Base-by-base conservation (phyloP, 1,140 invertebrate species). In the Linepithema humile region DNA sequence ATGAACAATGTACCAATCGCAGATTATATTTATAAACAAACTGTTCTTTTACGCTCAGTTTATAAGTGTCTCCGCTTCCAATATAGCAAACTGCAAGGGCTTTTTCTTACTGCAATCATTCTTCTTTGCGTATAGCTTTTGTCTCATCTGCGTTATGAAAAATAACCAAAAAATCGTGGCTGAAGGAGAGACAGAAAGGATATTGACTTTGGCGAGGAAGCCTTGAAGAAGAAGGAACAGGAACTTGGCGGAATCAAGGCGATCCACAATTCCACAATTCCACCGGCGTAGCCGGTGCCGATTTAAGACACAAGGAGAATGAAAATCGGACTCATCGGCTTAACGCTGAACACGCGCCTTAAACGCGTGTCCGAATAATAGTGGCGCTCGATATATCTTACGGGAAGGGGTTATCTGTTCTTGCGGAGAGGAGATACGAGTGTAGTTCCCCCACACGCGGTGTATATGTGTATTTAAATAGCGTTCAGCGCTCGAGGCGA, bases 221-320 rank as follows among this genome's bases (percentile, higher is more conserved):
- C 77, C 72, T 48, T 70, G 74, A 40, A 17, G 87, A 90, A 85
- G 87, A 88, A 82, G 84, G 85, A 91, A 85, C 89, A 91, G 90
- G 90, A 91, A 91, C 89, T 86, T 38, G 48, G 23, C 75, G 60
- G 45, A 57, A 60, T 60, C 90, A 91, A 91, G 90, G 90, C 75
- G 82, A 91, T 78, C 89, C 72, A 72, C 83, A 90, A 88, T 62
- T 60, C 73, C 57, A 45, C 62, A 17, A 20, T 59, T 82, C 55
- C 82, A 60, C 57, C 43, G 50, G 55, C 64, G 72, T n/a, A n/a
- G n/a, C n/a, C 43, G 67, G 0, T 15, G n/a, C 38, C 64, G 23
- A 55, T 67, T 26, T 65, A 32, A 64, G 55, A 7, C 15, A 32
- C 35, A 60, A 69, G 35, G 53, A n/a, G 45, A 45, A 43, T 32